Base-by-base conservation (phyloP, 1,140 invertebrate species). In the Drosophila bifasciata region DNA sequence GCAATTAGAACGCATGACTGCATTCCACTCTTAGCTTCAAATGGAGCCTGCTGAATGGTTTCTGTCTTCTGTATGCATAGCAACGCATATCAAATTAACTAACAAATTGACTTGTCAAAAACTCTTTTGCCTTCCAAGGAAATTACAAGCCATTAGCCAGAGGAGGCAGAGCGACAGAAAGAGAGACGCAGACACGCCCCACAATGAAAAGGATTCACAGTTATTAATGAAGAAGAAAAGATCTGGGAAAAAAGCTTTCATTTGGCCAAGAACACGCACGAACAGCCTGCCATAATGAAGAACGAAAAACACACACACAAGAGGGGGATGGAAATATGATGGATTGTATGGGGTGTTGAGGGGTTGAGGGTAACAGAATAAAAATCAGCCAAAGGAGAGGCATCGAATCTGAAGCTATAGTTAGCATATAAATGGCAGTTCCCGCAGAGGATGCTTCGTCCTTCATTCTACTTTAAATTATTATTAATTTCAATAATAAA, bases 71-170 rank as follows among this genome's bases (percentile, higher is more conserved):
- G 19, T 40, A 32, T 52, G 73, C 66, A 69, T 69, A 48, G 69
- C 69, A 73, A 74, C 61, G 76, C 79, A 84, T 73, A 84, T 85
- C 76, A 89, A 89, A 84, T 89, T 79, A 89, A 84, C 85, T 78
- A 72, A 66, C 76, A 80, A 89, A 89, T 89, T 85, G 85, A 89
- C 77, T 89, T 89, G 85, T 89, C 76, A 75, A 78, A 89, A 57
- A 56, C 63, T 69, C 56, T 69, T 51, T 48, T 15, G 15, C 25
- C 19, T 15, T 2, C 3, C 16, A 19, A 25, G 59, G 62, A 68
- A 68, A 68, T 68, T 68, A 67, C 64, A 69, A 69, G 11, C 66
- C 66, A 69, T 69, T 69, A 55, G 62, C 36, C 50, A 44, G 61
- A 67, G 36, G n/a, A 45, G 45, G 46, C 23, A 58, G 17, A 19